phyloP scores from a whole-genome alignment of 2,113 vertebrate genomes.

The Syrmaticus mikado region DNA sequence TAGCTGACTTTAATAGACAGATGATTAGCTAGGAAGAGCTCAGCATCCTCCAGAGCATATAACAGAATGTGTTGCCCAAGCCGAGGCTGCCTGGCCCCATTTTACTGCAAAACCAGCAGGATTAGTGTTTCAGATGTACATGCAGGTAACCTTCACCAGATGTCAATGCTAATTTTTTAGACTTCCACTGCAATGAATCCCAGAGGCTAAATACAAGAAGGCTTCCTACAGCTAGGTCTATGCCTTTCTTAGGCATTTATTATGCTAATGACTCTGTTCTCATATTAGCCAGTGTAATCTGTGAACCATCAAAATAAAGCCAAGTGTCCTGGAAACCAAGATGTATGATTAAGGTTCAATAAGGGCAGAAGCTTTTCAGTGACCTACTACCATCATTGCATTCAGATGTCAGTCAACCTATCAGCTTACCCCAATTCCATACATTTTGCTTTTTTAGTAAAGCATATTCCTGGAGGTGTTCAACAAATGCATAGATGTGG shows the following conservation, averaged over 20 bases:
- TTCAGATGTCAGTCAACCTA: neutral
- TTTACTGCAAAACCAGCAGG: neutral
- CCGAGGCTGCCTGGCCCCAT: neutral
- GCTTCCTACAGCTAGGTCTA: neutral
- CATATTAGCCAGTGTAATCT: constrained; percentile 10
- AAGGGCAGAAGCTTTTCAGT: neutral
- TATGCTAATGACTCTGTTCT: neutral
- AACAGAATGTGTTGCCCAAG: neutral
- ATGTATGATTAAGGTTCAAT: neutral
- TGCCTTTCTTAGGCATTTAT: constrained; percentile 22
- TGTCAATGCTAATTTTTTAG: neutral
- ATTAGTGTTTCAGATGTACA: fast-evolving
- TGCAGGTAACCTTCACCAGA: neutral
- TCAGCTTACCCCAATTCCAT: neutral
- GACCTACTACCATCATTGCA: neutral
- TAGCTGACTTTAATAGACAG: neutral
- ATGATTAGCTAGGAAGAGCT: neutral
- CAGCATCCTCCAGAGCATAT: neutral
- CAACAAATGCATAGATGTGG: too few relatives aligned
- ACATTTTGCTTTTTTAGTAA: neutral
- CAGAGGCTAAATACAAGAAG: neutral
- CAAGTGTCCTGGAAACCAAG: constrained; percentile 22
- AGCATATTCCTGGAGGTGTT: neutral
- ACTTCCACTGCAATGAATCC: neutral
- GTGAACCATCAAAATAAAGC: constrained; percentile 5